A percentile compares a stretch with the other conserved stretches of the same genome.
Evolutionary conservation across 2,888 invertebrate species (phyloP).

Genomic region (Nycteola revayana): DNA sequence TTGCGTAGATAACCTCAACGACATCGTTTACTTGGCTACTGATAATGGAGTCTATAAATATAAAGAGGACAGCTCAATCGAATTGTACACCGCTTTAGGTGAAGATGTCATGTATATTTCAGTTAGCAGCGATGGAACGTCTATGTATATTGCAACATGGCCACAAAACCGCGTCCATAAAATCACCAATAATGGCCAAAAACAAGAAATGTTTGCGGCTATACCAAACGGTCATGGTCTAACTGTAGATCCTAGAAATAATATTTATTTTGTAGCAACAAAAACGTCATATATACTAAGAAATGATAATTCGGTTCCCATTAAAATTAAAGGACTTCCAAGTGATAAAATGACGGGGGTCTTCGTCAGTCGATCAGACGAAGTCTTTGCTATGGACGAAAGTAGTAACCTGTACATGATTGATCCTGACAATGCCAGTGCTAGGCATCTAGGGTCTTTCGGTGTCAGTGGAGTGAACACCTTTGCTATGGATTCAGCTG

Average conservation of each 20-base stretch:
- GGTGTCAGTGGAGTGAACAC: conserved; percentile 61
- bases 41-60: conserved; percentile 76
- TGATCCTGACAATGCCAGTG: conserved; percentile 56
- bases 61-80: conserved; percentile 57
- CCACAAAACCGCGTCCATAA: conserved; percentile 70
- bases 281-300: conserved; percentile 66
- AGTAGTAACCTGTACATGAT: conserved; percentile 60
- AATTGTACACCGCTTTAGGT: conserved; percentile 58
- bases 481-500: conserved; percentile 66
- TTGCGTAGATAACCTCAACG: conserved; percentile 71
- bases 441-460: conserved; percentile 56
- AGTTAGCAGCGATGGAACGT: conserved; percentile 52
- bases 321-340: conserved; percentile 64
- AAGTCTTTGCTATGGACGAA: conserved; percentile 70
- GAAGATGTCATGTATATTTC: conserved; percentile 75
- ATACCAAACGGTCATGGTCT: conserved; percentile 72
- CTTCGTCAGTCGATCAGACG: conserved; percentile 63
- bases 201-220: conserved; percentile 51
- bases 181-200: conserved; percentile 59
- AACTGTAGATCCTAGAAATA: conserved; percentile 62
- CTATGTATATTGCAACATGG: conserved; percentile 72
- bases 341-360: conserved; percentile 65
- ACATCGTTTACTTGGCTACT: conserved; percentile 69
- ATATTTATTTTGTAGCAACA: conserved; percentile 67
- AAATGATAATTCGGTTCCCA: conserved; percentile 50